A percentile compares a stretch with the other conserved stretches of the same genome.
Evolutionary conservation across 2,888 invertebrate genomes (phyloP).

Genomic region (Imbricaverruca yamaguchii): DNA sequence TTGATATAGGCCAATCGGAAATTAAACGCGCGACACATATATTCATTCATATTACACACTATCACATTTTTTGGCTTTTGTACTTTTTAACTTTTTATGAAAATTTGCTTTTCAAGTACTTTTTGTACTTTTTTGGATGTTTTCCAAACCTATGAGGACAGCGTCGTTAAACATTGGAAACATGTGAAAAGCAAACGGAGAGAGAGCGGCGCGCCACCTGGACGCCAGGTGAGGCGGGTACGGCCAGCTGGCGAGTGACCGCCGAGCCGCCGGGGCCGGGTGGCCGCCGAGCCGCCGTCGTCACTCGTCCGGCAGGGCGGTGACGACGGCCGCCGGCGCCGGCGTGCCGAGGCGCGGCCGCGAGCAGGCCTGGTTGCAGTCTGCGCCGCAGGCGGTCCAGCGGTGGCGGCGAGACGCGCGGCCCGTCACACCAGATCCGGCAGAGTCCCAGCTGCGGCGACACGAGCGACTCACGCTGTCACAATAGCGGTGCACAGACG

Average conservation of each 20-base stretch:
- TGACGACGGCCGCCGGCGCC: slow-evolving; percentile 4
- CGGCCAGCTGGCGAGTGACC: neutral
- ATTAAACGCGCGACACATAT: neutral
- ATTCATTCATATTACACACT: neutral
- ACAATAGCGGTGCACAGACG: too few species aligned
- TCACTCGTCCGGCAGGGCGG: neutral
- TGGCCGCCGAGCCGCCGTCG: neutral
- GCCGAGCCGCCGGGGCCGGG: neutral
- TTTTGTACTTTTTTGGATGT: slow-evolving; percentile 2
- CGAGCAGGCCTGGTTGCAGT: slow-evolving; percentile 4
- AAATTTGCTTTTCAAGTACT: slow-evolving; percentile 7
- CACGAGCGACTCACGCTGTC: too few species aligned
- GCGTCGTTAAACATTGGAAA: neutral
- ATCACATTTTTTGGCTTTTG: slow-evolving; percentile 20
- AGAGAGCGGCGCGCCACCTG: neutral
- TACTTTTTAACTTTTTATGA: slow-evolving; percentile 21
- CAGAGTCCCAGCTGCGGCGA: slow-evolving; percentile 6
- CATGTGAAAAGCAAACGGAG: slow-evolving; percentile 6
- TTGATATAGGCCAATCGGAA: neutral
- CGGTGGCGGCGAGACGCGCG: neutral
- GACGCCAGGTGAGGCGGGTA: neutral
- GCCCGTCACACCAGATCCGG: neutral
- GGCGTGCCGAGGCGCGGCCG: neutral
- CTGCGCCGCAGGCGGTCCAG: slow-evolving; percentile 4
- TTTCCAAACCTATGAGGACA: neutral